phyloP scores from a whole-genome alignment of 1,140 invertebrate genomes.

The Temnothorax nylanderi region DNA sequence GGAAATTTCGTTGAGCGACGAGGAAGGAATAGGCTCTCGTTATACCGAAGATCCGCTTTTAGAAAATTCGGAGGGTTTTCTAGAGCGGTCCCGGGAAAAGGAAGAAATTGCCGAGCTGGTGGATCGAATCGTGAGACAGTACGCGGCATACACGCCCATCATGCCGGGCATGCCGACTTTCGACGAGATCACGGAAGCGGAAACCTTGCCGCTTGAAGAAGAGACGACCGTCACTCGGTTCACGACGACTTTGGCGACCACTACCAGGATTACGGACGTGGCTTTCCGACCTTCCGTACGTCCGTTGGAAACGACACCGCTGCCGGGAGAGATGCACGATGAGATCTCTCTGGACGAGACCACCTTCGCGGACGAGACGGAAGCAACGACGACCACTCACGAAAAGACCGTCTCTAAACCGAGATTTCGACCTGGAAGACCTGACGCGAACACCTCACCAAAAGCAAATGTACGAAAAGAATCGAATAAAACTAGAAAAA shows the following conservation, averaged over 20 bases:
- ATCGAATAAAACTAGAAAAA: neutral
- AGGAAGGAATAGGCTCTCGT: neutral
- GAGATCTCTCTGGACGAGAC: conserved; percentile 48
- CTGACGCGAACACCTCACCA: neutral
- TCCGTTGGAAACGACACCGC: neutral
- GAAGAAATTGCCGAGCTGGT: conserved; percentile 30
- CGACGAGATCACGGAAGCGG: conserved; percentile 12
- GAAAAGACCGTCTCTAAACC: neutral
- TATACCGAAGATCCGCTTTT: neutral
- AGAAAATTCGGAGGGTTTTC: neutral
- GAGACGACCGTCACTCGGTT: conserved; percentile 3
- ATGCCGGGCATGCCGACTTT: neutral
- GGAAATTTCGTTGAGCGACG: neutral
- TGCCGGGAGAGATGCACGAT: conserved; percentile 37
- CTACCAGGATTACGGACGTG: conserved; percentile 53
- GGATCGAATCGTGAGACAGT: neutral
- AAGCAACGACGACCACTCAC: neutral
- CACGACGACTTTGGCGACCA: conserved; percentile 26
- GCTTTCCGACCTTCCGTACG: conserved; percentile 39
- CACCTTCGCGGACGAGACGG: conserved; percentile 45
- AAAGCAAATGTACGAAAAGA: neutral
- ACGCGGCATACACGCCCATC: neutral
- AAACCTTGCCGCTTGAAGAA: conserved; percentile 14
- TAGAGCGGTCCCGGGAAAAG: neutral
- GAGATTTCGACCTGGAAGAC: neutral